phyloP scores from a whole-genome alignment of 2,888 invertebrate genomes.

The Lepidochrysops patricia region DNA sequence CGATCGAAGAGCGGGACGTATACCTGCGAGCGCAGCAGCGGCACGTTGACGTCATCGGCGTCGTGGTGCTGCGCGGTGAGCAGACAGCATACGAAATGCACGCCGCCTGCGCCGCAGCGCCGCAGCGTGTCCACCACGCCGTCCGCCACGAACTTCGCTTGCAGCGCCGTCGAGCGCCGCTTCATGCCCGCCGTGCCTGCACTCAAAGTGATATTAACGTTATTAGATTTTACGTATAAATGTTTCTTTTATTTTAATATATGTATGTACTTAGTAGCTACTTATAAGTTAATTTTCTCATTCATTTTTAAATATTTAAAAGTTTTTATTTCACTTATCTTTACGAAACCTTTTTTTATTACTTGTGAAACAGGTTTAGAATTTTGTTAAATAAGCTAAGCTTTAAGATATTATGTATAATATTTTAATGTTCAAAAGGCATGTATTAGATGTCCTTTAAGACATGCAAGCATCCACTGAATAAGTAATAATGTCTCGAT shows the following conservation, averaged over 20 bases:
- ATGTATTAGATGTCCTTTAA: not conserved
- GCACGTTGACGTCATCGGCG: constrained; percentile 82
- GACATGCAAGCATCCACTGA: not conserved
- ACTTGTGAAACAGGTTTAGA: no score
- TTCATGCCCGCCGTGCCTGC: constrained; percentile 79
- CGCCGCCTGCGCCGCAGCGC: constrained; percentile 79
- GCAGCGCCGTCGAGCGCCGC: constrained; percentile 88
- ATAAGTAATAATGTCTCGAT: not conserved
- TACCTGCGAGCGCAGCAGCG: constrained; percentile 90
- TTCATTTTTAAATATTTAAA: no score
- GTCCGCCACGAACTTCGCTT: constrained; percentile 83
- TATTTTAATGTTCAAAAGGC: not conserved
- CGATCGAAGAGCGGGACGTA: no score
- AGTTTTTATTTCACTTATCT: no score
- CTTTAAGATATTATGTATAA: no score
- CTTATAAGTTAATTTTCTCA: no score
- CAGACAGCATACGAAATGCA: constrained; percentile 92
- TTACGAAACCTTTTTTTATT: no score
- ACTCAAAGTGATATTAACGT: not conserved
- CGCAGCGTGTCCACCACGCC: constrained; percentile 92
- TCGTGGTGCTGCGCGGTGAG: constrained; percentile 78
- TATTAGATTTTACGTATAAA: no score
- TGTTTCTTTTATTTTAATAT: no score
- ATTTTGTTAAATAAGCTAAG: not conserved
- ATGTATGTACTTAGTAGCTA: no score